Base-by-base conservation (phyloP, 2,113 vertebrate genomes). In the Sarotherodon lohbergeri region DNA sequence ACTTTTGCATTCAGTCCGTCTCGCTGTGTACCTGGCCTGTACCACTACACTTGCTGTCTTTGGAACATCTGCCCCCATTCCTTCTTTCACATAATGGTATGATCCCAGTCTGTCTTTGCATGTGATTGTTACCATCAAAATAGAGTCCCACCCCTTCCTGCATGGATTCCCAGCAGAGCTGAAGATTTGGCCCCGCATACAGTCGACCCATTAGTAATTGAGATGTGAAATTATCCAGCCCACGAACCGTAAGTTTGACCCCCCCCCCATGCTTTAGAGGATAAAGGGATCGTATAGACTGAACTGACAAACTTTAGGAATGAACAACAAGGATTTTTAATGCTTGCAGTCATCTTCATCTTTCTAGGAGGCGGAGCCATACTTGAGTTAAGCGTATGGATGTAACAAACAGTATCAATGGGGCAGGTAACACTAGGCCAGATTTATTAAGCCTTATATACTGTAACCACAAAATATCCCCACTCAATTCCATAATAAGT, bases 231-330 rank as follows among this genome's bases (percentile, higher is more conserved):
- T 5, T n/a, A 66, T 7, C 32, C 6, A 1, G 61, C 61, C 17
- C 10, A 34, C 11, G 6, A 3, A 19, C 4, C 0, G 4, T n/a
- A 4, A 36, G 17, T 63, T 63, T 36, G 32, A n/a, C n/a, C n/a
- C n/a, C n/a, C 29, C 29, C 29, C 6, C 34, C 34, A 2, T 8
- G 3, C 36, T 9, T 9, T 4, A 55, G 9, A 4, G 9, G 5
- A n/a, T 55, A 22, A 22, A 9, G 52, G 19, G 52, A 9, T 54
- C 9, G 4, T 54, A n/a, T 54, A 54, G 52, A 8, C 19, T 54
- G 52, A n/a, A 10, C 19, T 22, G 52, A 54, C 9, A 19, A 10
- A 4, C 9, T 9, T 54, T 22, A 54, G 19, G 9, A 54, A 10
- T 10, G 19, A 54, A 22, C 52, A 9, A 54, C 19, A 22, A 22